Evolutionary conservation across 2,797 vertebrate species (phyloP).

Genomic region (Naso thynnoides): DNA sequence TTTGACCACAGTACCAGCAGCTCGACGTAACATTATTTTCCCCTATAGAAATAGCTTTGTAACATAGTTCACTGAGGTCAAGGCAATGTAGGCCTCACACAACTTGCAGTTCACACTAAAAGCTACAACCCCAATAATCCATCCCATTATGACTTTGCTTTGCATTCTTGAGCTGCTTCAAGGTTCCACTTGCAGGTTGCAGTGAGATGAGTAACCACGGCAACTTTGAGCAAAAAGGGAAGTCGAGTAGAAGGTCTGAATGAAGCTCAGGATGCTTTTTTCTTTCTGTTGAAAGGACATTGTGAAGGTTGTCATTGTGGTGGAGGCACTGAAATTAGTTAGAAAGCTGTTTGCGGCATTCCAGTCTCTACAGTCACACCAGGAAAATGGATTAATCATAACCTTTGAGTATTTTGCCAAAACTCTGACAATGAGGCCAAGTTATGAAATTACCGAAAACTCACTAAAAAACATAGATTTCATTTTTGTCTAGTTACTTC

Average conservation of each 20-base stretch:
- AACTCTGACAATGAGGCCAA: background rate
- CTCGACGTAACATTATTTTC: background rate
- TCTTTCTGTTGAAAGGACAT: background rate
- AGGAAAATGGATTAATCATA: background rate
- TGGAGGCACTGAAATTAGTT: background rate
- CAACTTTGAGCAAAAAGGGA: slow-evolving; percentile 18
- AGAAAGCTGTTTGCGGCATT: background rate
- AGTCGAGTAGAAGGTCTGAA: slow-evolving; percentile 6
- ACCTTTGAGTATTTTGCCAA: background rate
- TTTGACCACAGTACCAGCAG: slow-evolving; percentile 8
- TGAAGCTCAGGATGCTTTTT: background rate
- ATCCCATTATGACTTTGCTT: slow-evolving; percentile 8
- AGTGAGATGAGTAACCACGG: slow-evolving; percentile 20
- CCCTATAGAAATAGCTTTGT: slow-evolving; percentile 6
- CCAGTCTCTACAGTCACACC: background rate
- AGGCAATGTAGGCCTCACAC: slow-evolving; percentile 1
- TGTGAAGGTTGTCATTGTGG: background rate
- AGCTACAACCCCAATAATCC: slow-evolving; percentile 9
- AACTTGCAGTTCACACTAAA: slow-evolving; percentile 12
- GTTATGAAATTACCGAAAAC: background rate
- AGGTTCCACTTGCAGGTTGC: slow-evolving; percentile 13
- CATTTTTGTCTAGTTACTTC: background rate
- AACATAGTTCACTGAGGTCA: background rate
- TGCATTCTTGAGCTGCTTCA: slow-evolving; percentile 29
- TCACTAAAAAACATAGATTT: background rate